Conservation (phyloP, 2,113 vertebrate genomes). For the Coptodon rendalli region DNA sequence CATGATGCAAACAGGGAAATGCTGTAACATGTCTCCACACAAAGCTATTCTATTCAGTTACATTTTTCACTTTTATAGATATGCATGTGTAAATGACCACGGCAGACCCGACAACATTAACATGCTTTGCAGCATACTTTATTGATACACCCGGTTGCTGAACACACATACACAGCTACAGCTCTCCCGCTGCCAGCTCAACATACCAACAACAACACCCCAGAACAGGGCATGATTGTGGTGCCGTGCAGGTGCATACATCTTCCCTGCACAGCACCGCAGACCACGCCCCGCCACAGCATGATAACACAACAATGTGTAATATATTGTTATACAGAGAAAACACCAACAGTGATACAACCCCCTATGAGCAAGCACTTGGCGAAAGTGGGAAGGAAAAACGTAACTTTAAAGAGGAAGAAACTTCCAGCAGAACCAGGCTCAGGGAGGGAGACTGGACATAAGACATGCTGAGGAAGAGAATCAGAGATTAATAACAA, state of each 20-base stretch:
- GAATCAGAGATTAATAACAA: background rate
- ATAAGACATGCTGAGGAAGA: background rate
- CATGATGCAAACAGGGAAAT: background rate
- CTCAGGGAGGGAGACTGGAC: background rate
- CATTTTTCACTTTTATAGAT: background rate
- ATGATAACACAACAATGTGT: background rate
- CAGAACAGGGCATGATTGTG: background rate
- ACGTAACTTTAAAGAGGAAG: background rate
- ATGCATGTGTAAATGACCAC: accelerated
- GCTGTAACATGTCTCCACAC: background rate
- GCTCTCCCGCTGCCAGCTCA: background rate
- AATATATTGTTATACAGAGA: background rate
- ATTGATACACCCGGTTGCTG: background rate
- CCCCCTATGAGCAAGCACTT: background rate
- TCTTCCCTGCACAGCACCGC: background rate
- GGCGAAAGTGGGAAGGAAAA: background rate
- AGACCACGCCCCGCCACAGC: accelerated
- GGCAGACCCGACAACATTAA: background rate
- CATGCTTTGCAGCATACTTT: background rate
- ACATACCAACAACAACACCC: background rate
- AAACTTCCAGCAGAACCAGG: background rate
- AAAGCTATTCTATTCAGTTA: background rate
- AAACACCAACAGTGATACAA: accelerated
- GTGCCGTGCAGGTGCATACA: background rate
- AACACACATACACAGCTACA: background rate